Evolutionary conservation across 2,113 vertebrate species (phyloP), one percentile per base, ranked within the genome.

Genomic region (Gulo gulo): DNA sequence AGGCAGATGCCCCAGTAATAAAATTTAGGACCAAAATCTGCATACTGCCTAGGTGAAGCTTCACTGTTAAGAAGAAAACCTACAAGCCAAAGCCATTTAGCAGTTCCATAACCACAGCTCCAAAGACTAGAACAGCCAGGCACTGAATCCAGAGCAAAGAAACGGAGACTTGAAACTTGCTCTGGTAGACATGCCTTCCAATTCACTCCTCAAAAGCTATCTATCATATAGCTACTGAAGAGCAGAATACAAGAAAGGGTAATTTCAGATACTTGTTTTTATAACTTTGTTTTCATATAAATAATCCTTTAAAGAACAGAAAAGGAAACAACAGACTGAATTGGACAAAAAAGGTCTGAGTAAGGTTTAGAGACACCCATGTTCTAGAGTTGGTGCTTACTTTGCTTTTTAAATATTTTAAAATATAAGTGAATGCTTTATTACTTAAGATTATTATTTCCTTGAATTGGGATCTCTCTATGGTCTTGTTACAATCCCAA

Each of bases 201-300:
- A 88, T 88, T 29, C 69, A 26, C 7, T 55, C 18, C n/a, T 83
- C 61, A 45, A 59, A 94, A 11, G 29, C 47, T 34, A 42, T 73
- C 55, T 34, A 42, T 73, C 55, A 71, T 47, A 63, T 4, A 82
- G 29, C 73, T 71, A 93, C 42, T 36, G n/a, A 63, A 55, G 23
- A 95, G n/a, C 12, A 91, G 55, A 91, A 26, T 88, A 15, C 1
- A 89, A 84, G 39, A 65, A 84, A 11, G 14, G 21, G 13, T 71
- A 92, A 89, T 55, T 96, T 63, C 84, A 96, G 31, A 95, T 91
- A 63, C n/a, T 39, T 95, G 29, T 74, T 92, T 95, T 71, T 74
- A 42, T 52, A 78, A 89, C 42, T 89, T 88, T 71, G 52, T 61
- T 92, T 95, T 80, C 69, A 78, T n/a, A 55, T 45, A 80, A 89